These are phyloP conservation scores for Mustelus asterias DNA, from an alignment of 2,113 vertebrate genomes.

Conservation along the genomic window DNA sequence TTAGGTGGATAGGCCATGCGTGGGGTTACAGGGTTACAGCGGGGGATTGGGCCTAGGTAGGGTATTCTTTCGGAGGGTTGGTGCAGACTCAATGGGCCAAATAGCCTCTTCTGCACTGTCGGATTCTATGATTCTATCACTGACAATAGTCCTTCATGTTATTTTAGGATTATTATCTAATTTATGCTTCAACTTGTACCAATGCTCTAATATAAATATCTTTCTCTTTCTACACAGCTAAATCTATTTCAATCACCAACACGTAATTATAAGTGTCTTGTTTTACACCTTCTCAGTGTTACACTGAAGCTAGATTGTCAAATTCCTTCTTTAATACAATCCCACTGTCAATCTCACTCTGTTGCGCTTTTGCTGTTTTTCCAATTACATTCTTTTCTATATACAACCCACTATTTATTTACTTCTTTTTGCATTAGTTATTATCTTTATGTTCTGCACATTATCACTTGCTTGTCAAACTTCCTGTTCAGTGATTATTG, in stretches of 20 bases:
- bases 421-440: background rate
- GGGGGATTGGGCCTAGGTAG: too few species aligned
- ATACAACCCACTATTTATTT: background rate
- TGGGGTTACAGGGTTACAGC: too few species aligned
- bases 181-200: background rate
- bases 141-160: background rate
- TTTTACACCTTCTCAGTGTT: background rate
- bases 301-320: background rate
- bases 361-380: background rate
- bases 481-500: background rate
- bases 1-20: too few species aligned
- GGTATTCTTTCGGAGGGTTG: too few species aligned
- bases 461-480: background rate
- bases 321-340: background rate
- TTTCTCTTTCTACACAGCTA: background rate
- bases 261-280: background rate
- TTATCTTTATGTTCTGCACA: background rate
- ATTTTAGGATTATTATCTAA: background rate
- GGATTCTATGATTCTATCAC: background rate
- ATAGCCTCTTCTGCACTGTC: too few species aligned
- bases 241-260: background rate
- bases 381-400: background rate
- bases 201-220: background rate
- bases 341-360: background rate
- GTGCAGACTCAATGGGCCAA: too few species aligned